A percentile compares a stretch with the other conserved stretches of the same genome.
phyloP scores from a whole-genome alignment of 2,888 invertebrate species.

The Drosophila acutilabella region DNA sequence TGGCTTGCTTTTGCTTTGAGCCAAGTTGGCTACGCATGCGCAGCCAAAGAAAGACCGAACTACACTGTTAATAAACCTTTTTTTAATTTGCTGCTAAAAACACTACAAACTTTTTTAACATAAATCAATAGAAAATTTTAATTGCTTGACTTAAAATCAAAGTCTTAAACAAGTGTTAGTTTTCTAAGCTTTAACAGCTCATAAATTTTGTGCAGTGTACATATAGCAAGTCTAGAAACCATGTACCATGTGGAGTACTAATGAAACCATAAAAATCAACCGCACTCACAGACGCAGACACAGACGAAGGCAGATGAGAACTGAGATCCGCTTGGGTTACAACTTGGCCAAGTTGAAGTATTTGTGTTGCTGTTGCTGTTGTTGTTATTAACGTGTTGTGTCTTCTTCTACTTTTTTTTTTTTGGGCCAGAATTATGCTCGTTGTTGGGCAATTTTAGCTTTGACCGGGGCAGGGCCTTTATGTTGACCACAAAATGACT shows the following conservation, averaged over 20 bases:
- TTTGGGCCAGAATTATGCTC: constrained; percentile 52
- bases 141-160: too few relatives aligned
- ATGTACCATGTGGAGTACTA: constrained; percentile 61
- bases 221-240: constrained; percentile 22
- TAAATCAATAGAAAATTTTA: too few relatives aligned
- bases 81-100: too few relatives aligned
- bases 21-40: constrained; percentile 69
- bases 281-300: constrained; percentile 58
- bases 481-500: constrained; percentile 72
- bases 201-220: neutral
- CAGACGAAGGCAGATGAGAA: constrained; percentile 35
- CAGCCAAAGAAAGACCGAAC: constrained; percentile 27
- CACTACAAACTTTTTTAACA: too few relatives aligned
- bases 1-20: constrained; percentile 3
- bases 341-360: constrained; percentile 46
- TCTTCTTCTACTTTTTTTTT: constrained; percentile 40
- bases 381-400: constrained; percentile 65
- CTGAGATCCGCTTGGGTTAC: constrained; percentile 58
- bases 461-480: constrained; percentile 59
- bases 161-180: too few relatives aligned
- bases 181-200: neutral
- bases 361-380: constrained; percentile 17
- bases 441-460: constrained; percentile 60
- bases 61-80: constrained; percentile 10
- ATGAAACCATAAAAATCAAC: constrained; percentile 81